phyloP scores from a whole-genome alignment of 2,797 vertebrate genomes.

The Hypotaenidia okinawae region DNA sequence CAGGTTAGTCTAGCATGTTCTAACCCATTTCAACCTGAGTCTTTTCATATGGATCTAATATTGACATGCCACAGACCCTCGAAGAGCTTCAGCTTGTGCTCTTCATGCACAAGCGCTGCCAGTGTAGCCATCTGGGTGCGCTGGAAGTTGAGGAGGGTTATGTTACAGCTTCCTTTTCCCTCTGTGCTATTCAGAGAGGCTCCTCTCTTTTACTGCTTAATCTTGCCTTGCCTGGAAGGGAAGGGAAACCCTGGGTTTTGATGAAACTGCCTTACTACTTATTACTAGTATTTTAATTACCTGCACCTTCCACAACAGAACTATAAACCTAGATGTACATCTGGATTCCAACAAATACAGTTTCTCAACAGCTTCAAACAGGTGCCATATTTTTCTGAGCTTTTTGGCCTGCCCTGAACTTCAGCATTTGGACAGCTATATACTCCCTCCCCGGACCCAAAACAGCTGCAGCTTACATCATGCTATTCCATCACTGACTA shows the following conservation, averaged over 20 bases:
- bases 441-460: neutral
- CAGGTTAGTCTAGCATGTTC: neutral
- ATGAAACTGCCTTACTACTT: neutral
- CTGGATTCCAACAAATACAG: neutral
- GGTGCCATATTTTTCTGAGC: neutral
- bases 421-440: neutral
- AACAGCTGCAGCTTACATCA: conserved; percentile 8
- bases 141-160: neutral
- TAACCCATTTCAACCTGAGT: neutral
- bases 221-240: neutral
- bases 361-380: neutral
- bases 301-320: neutral
- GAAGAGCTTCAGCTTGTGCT: neutral
- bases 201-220: neutral
- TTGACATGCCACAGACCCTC: neutral
- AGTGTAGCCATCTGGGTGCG: neutral
- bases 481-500: neutral
- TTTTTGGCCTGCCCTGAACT: neutral
- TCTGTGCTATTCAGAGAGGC: neutral
- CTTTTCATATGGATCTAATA: neutral
- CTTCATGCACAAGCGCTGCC: neutral
- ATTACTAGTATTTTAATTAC: neutral
- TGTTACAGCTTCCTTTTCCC: neutral
- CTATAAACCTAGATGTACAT: neutral
- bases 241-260: neutral